These are phyloP conservation scores for Aplysia californica DNA, from an alignment of 1,140 invertebrate species.

Conservation along the genomic window DNA sequence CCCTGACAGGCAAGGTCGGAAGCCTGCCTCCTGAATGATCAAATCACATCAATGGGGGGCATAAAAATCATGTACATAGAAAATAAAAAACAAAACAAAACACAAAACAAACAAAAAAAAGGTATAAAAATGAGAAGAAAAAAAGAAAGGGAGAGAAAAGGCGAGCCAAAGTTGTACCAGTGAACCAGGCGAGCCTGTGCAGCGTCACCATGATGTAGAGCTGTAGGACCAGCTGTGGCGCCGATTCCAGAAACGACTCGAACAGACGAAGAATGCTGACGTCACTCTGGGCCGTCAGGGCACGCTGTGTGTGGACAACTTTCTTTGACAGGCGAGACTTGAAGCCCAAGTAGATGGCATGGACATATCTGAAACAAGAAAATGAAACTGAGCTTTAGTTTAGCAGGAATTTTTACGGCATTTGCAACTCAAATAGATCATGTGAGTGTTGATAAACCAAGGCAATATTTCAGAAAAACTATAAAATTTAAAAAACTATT, in stretches of 20 bases:
- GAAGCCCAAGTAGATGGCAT: slow-evolving; percentile 32
- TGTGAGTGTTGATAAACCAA: not conserved
- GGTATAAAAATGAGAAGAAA: not conserved
- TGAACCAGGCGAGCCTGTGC: slow-evolving; percentile 35
- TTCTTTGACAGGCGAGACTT: slow-evolving; percentile 22
- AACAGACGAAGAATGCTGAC: slow-evolving; percentile 79
- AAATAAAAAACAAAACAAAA: not conserved
- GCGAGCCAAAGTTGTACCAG: slow-evolving; percentile 40
- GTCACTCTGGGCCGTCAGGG: slow-evolving; percentile 47
- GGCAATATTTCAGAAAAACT: not conserved
- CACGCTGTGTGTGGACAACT: slow-evolving; percentile 28
- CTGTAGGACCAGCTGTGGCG: slow-evolving; percentile 87
- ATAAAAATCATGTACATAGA: not conserved
- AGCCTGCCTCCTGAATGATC: too few relatives aligned
- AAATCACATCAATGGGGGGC: not conserved
- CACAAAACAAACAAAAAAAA: not conserved
- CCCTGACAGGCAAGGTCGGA: not conserved
- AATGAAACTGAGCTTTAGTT: not conserved
- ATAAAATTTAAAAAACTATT: not conserved
- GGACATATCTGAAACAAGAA: slow-evolving; percentile 37
- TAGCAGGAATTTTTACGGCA: too few relatives aligned
- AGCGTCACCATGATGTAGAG: slow-evolving; percentile 77
- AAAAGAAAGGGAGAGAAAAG: not conserved
- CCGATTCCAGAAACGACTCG: slow-evolving; percentile 89
- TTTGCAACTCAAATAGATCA: too few relatives aligned